Evolutionary conservation across 2,888 invertebrate genomes (phyloP).

Genomic region (Cantharis flavilabris): DNA sequence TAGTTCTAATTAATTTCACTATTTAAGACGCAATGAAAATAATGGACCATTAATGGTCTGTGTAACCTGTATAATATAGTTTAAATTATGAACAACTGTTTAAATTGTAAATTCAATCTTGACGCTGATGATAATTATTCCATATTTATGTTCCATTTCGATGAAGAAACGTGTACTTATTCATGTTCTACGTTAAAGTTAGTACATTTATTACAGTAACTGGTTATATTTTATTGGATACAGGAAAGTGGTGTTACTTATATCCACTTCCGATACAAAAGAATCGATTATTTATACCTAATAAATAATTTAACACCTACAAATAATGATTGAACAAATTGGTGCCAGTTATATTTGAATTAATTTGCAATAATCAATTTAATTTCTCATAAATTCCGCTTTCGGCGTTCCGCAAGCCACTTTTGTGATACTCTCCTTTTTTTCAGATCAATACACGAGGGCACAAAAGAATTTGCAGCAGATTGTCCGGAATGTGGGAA

Average conservation of each 20-base stretch:
- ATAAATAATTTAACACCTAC: background rate
- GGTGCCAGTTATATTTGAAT: background rate
- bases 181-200: background rate
- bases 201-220: background rate
- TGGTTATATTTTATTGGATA: background rate
- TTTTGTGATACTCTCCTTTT: background rate
- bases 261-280: background rate
- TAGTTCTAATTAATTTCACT: too few relatives aligned
- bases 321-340: background rate
- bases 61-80: background rate
- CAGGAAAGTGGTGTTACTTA: background rate
- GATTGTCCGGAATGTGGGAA: conserved; percentile 78
- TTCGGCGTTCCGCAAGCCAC: background rate
- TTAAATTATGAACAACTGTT: background rate
- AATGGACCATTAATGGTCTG: too few relatives aligned
- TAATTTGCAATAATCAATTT: background rate
- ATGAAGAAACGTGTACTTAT: background rate
- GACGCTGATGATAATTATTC: background rate
- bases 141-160: background rate
- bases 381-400: background rate
- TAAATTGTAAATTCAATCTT: background rate
- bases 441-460: conserved; percentile 72
- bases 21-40: too few relatives aligned
- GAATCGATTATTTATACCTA: background rate
- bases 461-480: conserved; percentile 80